A percentile compares a stretch with the other conserved stretches of the same genome.
Evolutionary conservation across 2,113 vertebrate species (phyloP).

Genomic region (Pteruthius melanotis): DNA sequence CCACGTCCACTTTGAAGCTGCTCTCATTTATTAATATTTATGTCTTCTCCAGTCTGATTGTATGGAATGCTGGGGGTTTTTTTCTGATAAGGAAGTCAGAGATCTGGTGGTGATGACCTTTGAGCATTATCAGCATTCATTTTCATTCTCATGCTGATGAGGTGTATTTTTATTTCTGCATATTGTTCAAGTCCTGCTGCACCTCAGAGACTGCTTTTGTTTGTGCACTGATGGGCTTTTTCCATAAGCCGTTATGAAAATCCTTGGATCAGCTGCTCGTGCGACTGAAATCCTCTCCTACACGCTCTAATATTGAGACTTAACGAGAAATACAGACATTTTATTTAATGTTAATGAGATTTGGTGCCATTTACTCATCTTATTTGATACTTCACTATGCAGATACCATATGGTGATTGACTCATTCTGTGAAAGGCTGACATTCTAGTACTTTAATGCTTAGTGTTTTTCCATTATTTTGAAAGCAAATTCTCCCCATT

Average conservation of each 20-base stretch:
- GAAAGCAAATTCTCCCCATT: background rate
- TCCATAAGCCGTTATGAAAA: background rate
- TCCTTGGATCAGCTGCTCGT: slow-evolving; percentile 18
- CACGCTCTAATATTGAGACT: background rate
- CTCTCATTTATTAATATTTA: slow-evolving; percentile 71
- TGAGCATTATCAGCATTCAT: slow-evolving; percentile 40
- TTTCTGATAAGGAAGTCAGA: slow-evolving; percentile 34
- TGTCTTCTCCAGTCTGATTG: background rate
- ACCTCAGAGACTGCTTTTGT: slow-evolving; percentile 1
- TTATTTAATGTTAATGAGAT: slow-evolving; percentile 8
- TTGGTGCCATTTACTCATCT: background rate
- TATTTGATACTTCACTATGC: background rate
- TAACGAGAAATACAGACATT: slow-evolving; percentile 15
- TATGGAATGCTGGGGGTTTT: background rate
- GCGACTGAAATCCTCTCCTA: background rate
- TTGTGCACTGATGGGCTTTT: slow-evolving; percentile 7
- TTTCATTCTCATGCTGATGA: slow-evolving; percentile 71
- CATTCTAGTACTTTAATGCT: background rate
- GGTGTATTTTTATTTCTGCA: slow-evolving; percentile 33
- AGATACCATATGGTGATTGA: background rate
- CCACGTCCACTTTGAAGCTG: background rate
- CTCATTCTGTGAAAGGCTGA: background rate
- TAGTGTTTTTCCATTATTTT: slow-evolving; percentile 1
- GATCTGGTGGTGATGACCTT: slow-evolving; percentile 67
- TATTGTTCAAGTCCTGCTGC: slow-evolving; percentile 17